Base-by-base conservation (phyloP, 1,140 invertebrate species). In the Rhyzopertha dominica region DNA sequence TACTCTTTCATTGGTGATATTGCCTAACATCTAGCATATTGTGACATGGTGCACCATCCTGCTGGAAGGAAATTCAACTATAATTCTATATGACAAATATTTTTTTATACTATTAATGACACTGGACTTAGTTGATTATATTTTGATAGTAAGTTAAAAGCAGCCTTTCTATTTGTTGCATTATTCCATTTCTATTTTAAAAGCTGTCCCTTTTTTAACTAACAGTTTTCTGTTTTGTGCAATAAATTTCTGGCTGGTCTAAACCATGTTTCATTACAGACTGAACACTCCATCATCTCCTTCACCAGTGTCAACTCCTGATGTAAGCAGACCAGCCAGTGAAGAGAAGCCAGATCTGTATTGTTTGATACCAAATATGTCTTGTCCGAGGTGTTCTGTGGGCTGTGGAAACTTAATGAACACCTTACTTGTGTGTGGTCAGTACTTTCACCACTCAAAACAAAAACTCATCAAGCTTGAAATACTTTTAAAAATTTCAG, bases 381-480 rank as follows among this genome's bases (percentile, higher is more conserved):
- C 71, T 25, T 74, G 71, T 19, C 74, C 80, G 4, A 75, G 85
- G 46, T 87, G 85, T 67, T 79, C 82, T n/a, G 75, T 84, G 35
- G 87, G 87, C 5, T 79, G 82, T 43, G 80, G 78, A 19, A 79
- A 82, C 50, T 61, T 85, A 10, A 73, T 83, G 43, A 79, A 79
- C 17, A 76, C 75, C 32, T 65, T 90, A 1, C 66, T 90, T 46
- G 83, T 87, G 14, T 85, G 84, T 65, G 85, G 84, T 82, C 62
- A 68, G 75, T 67, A 12, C 43, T 32, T 19, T 28, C 10, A 19
- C 17, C 38, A 37, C 8, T 19, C 5, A 8, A 13, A 9, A n/a
- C 5, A 14, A 32, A 7, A 9, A 8, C 13, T 32, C 13, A 14
- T n/a, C n/a, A 32, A 32, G n/a, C n/a, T 7, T 8, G n/a, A 26